Base-by-base conservation (phyloP, 2,113 vertebrate genomes). In the Pangasianodon gigas region DNA sequence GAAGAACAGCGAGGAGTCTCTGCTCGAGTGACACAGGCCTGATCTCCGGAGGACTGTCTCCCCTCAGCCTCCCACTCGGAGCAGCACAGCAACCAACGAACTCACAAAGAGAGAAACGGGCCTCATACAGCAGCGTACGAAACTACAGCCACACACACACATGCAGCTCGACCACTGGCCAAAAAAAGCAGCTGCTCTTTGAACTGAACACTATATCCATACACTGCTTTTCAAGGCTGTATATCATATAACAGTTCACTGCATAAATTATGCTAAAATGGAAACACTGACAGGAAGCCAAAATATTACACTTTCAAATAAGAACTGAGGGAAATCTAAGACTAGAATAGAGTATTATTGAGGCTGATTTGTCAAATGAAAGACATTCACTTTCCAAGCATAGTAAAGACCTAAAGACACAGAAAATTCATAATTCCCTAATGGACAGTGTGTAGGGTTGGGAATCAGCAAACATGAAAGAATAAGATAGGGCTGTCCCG, bases 211-310 rank as follows among this genome's bases (percentile, higher is more conserved):
- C 91, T 90, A 94, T 94, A 91, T 91, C 89, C 90, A 92, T 89
- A 89, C 91, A 91, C 46, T 94, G 92, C 93, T 91, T 94, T 92
- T 92, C 90, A 92, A 93, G 51, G 62, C 87, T 86, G 82, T 91
- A 92, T 92, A 93, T 94, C 94, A 93, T 90, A 93, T 96, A 94
- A 94, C 95, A 94, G 93, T 94, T 94, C 92, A 93, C 91, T 92
- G 95, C 93, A 95, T 96, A 96, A 94, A 94, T 95, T 95, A 95
- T 95, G 94, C 92, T 93, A 94, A 95, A 91, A 92, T 93, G 90
- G 93, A 94, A 94, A 93, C 93, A 91, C 92, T 90, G 92, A 92
- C 90, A 90, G 88, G 82, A 92, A 91, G 90, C 90, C 90, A 91
- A 90, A 85, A 69, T 87, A 92, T 93, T 92, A 87, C 87, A 92